A percentile compares a stretch with the other conserved stretches of the same genome.
Conservation (phyloP, 2,113 vertebrate species). For the Rhagologus leucostigma region DNA sequence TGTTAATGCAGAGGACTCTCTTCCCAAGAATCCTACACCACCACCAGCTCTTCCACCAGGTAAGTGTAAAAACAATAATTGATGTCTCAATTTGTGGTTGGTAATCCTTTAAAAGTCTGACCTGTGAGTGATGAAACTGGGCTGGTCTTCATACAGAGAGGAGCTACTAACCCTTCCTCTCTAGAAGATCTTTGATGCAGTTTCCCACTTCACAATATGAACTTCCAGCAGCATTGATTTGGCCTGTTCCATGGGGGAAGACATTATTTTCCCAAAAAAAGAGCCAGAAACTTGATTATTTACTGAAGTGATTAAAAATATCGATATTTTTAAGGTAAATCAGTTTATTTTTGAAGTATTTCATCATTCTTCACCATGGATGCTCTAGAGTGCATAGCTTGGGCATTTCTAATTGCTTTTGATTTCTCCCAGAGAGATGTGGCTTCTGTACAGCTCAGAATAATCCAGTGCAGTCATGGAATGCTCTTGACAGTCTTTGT, state of each 20-base stretch:
- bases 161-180: neutral
- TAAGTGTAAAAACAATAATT: conserved; percentile 1
- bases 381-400: neutral
- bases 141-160: neutral
- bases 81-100: neutral
- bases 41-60: conserved; percentile 68
- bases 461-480: neutral
- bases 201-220: neutral
- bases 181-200: neutral
- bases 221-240: neutral
- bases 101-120: neutral
- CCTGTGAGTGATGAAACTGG: neutral
- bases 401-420: neutral
- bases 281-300: neutral
- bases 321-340: neutral
- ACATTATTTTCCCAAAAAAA: neutral
- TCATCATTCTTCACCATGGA: neutral
- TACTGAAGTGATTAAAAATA: neutral
- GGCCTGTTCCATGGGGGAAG: neutral
- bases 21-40: conserved; percentile 59
- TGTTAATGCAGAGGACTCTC: conserved; percentile 69
- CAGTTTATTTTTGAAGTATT: neutral
- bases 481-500: conserved; percentile 66
- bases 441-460: neutral
- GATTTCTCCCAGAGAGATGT: neutral